These are phyloP conservation scores for Corythornis madagascariensis DNA, from an alignment of 2,113 vertebrate species.

Conservation along the genomic window DNA sequence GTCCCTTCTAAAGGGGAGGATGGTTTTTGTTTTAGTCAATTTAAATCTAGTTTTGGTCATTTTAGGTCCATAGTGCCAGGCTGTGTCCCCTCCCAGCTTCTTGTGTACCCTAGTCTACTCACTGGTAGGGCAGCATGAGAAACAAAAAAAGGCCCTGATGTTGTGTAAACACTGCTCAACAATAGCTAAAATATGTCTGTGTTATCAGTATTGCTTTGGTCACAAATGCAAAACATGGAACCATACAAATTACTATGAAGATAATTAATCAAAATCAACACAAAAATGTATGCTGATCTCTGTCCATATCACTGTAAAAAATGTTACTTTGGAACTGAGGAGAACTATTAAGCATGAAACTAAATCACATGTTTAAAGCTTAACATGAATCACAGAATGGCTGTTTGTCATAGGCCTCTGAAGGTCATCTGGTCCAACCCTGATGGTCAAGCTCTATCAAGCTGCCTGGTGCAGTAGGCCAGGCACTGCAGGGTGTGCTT, in stretches of 20 bases:
- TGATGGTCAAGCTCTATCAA: background rate
- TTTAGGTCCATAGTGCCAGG: background rate
- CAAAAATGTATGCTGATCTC: background rate
- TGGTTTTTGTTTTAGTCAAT: background rate
- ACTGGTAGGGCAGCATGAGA: background rate
- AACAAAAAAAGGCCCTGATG: background rate
- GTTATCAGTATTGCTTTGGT: background rate
- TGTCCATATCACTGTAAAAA: background rate
- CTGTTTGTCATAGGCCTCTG: background rate
- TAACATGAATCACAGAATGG: background rate
- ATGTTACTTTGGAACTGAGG: background rate
- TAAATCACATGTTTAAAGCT: background rate
- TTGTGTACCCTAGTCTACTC: accelerated
- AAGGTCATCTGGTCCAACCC: background rate
- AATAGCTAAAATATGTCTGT: background rate
- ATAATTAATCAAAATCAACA: background rate
- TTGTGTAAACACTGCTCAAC: background rate
- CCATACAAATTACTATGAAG: background rate
- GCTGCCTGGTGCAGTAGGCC: background rate
- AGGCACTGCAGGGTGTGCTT: background rate
- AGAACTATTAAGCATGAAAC: background rate
- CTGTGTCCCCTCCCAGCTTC: background rate
- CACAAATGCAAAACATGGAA: background rate
- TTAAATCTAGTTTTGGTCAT: background rate
- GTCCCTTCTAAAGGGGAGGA: background rate